Percentiles rank a stretch among this genome's conserved stretches.
Evolutionary conservation across 2,113 vertebrate species (phyloP).

Genomic region (Caloenas nicobarica): DNA sequence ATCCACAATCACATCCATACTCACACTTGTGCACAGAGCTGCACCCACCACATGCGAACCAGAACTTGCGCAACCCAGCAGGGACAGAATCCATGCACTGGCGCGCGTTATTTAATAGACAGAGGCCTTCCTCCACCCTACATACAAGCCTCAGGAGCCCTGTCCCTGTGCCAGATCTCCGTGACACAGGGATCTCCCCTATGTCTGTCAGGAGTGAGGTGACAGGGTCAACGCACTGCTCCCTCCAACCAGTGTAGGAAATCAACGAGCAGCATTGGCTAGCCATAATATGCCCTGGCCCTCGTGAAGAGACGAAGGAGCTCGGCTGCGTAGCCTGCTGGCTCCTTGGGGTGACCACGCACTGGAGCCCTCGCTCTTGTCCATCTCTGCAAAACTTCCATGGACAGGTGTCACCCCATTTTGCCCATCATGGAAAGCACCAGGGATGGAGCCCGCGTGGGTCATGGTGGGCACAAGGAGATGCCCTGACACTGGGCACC

Average conservation of each 20-base stretch:
- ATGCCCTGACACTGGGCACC: neutral
- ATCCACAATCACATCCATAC: neutral
- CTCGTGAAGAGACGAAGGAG: accelerated
- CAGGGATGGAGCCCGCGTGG: neutral
- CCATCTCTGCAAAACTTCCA: accelerated
- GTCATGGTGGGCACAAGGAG: neutral
- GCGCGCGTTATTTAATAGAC: neutral
- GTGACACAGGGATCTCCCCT: neutral
- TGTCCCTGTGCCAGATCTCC: accelerated
- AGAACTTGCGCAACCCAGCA: neutral
- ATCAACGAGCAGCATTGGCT: neutral
- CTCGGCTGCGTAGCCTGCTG: accelerated
- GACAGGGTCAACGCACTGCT: accelerated
- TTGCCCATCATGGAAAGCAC: neutral
- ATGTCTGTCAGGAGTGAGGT: neutral
- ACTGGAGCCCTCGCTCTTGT: neutral
- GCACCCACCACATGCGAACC: accelerated
- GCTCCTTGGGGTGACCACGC: neutral
- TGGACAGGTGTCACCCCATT: neutral
- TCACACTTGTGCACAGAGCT: accelerated
- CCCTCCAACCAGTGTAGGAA: neutral
- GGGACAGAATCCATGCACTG: neutral
- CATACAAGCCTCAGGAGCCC: accelerated
- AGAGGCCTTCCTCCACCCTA: neutral
- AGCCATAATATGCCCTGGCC: accelerated